Evolutionary conservation across 2,797 vertebrate species (phyloP).

Genomic region (Gobio occitaniae): DNA sequence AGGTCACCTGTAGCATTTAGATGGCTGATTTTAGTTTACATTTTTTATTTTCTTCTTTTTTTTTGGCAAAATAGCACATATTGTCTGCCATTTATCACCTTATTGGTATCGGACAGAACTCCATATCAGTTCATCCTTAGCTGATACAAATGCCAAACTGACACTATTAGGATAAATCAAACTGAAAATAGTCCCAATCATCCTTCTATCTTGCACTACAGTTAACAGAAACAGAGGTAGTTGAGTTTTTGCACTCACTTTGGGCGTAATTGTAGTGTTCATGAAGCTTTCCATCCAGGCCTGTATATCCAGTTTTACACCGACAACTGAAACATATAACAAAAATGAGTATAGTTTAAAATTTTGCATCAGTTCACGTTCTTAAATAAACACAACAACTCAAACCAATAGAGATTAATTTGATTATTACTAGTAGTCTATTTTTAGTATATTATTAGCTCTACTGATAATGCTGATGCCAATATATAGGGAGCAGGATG

Average conservation of each 20-base stretch:
- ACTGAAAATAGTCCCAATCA: neutral
- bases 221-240: neutral
- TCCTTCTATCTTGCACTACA: neutral
- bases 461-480: neutral
- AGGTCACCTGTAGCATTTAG: neutral
- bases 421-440: neutral
- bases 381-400: neutral
- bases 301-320: slow-evolving; percentile 88
- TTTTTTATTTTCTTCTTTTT: too few species aligned
- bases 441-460: neutral
- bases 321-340: slow-evolving; percentile 86
- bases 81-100: neutral
- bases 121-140: neutral
- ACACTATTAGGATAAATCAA: neutral
- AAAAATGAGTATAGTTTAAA: slow-evolving; percentile 61
- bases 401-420: neutral
- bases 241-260: slow-evolving; percentile 78
- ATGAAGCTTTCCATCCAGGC: slow-evolving; percentile 92
- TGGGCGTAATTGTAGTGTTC: slow-evolving; percentile 83
- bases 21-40: neutral
- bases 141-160: neutral
- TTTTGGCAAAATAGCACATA: neutral
- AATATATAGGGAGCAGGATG: neutral
- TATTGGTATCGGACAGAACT: neutral
- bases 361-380: neutral